Evolutionary conservation across 1,140 invertebrate genomes (phyloP).

Genomic region (Heliothis virescens): DNA sequence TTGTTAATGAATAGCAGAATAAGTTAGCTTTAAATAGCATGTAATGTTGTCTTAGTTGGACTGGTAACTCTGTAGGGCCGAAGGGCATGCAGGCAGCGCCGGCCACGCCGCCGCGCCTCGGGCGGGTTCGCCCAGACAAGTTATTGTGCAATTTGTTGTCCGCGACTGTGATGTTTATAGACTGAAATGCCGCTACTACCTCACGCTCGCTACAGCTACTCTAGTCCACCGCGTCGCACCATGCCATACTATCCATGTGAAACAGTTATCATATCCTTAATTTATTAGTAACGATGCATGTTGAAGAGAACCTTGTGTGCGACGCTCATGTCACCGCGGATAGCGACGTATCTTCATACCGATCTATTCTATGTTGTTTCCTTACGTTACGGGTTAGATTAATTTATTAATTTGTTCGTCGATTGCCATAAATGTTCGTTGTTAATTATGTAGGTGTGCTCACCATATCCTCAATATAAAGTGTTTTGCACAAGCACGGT

Average conservation of each 20-base stretch:
- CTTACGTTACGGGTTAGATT: conserved; percentile 75
- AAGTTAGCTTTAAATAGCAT: conserved; percentile 83
- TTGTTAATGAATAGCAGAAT: conserved; percentile 79
- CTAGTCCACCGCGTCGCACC: conserved; percentile 79
- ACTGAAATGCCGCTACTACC: conserved; percentile 85
- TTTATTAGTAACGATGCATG: conserved; percentile 1
- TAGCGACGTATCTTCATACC: conserved; percentile 71
- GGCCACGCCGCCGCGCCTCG: conserved; percentile 64
- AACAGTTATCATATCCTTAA: conserved; percentile 45
- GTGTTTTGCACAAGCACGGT: conserved; percentile 79
- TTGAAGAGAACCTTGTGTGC: conserved; percentile 13
- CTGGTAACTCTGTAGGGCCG: conserved; percentile 71
- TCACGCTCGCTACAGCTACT: conserved; percentile 83
- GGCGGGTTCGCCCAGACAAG: conserved; percentile 75
- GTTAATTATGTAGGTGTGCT: conserved; percentile 76
- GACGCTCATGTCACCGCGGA: conserved; percentile 71
- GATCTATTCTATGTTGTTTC: conserved; percentile 60
- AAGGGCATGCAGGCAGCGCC: conserved; percentile 65
- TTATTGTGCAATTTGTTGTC: conserved; percentile 85
- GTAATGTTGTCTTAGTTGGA: conserved; percentile 73
- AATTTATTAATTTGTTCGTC: conserved; percentile 70
- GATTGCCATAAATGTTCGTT: conserved; percentile 83
- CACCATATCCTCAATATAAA: conserved; percentile 64
- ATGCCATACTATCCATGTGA: conserved; percentile 55
- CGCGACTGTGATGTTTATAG: conserved; percentile 86